Evolutionary conservation across 2,113 vertebrate species (phyloP).

Genomic region (Sturnus vulgaris): DNA sequence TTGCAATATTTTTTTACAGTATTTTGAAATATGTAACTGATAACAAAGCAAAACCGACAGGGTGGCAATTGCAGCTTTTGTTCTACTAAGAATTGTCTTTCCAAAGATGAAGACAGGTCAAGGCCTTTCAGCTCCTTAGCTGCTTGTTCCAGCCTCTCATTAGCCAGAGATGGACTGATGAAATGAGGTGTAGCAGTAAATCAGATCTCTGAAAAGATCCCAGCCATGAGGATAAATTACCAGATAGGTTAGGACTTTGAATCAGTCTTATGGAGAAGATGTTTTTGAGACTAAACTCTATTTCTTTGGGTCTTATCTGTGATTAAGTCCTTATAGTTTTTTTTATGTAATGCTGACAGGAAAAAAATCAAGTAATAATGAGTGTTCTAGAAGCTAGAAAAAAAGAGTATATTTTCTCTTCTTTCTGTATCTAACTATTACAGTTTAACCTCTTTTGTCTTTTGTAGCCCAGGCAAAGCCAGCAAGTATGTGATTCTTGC

Average conservation of each 20-base stretch:
- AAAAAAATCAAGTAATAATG: background rate
- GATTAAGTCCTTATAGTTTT: background rate
- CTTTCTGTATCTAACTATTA: background rate
- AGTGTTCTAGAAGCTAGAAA: background rate
- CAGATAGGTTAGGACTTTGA: background rate
- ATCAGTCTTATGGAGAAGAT: background rate
- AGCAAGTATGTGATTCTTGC: conserved; percentile 45
- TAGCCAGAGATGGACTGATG: background rate
- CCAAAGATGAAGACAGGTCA: background rate
- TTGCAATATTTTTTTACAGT: background rate
- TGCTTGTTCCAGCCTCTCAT: background rate
- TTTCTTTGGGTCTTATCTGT: background rate
- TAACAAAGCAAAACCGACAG: background rate
- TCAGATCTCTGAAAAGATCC: background rate
- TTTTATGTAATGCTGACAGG: background rate
- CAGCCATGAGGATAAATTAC: background rate
- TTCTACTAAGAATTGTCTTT: background rate
- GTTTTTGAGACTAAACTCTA: background rate
- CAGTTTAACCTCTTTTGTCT: background rate
- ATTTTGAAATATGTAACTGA: background rate
- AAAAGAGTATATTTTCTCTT: background rate
- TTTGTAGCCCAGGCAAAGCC: conserved; percentile 47
- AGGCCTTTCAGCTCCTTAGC: background rate
- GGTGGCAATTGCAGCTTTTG: background rate
- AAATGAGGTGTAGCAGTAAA: background rate